phyloP scores from a whole-genome alignment of 2,888 invertebrate genomes.

The Andrena haemorrhoa region DNA sequence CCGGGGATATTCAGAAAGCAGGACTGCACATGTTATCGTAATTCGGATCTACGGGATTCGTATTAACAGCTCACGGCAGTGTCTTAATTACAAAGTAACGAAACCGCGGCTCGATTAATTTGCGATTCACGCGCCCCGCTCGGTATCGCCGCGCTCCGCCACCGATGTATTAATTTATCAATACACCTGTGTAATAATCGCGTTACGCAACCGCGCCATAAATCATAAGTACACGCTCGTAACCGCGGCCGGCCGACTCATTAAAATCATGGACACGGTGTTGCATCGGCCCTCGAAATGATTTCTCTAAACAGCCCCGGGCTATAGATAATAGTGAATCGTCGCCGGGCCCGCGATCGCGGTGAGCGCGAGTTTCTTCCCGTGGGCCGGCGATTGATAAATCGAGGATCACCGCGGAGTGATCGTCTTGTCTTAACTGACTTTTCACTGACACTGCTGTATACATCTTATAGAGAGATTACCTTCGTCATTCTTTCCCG shows the following conservation, averaged over 20 bases:
- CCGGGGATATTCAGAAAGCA: neutral
- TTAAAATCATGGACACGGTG: constrained; percentile 74
- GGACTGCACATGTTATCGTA: constrained; percentile 38
- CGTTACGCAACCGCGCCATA: constrained; percentile 80
- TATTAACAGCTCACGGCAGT: constrained; percentile 43
- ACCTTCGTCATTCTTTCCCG: constrained; percentile 28
- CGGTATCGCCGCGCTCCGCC: constrained; percentile 13
- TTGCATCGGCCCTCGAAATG: constrained; percentile 74
- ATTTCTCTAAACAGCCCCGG: constrained; percentile 76
- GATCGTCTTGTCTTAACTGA: constrained; percentile 49
- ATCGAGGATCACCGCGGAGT: constrained; percentile 45
- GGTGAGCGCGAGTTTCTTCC: constrained; percentile 53
- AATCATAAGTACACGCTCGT: constrained; percentile 72
- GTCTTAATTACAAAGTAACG: constrained; percentile 63
- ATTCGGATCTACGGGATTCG: constrained; percentile 30
- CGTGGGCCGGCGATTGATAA: constrained; percentile 56
- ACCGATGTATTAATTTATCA: constrained; percentile 80
- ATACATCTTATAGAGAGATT: constrained; percentile 14
- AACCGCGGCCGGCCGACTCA: constrained; percentile 70
- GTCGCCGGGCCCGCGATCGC: constrained; percentile 28
- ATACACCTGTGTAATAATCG: constrained; percentile 79
- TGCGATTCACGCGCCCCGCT: constrained; percentile 14
- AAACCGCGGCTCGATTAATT: constrained; percentile 54
- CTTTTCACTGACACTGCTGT: constrained; percentile 37
- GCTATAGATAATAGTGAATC: constrained; percentile 71